These are phyloP conservation scores for Mythimna impura DNA, from an alignment of 2,888 invertebrate species.

Conservation along the genomic window DNA sequence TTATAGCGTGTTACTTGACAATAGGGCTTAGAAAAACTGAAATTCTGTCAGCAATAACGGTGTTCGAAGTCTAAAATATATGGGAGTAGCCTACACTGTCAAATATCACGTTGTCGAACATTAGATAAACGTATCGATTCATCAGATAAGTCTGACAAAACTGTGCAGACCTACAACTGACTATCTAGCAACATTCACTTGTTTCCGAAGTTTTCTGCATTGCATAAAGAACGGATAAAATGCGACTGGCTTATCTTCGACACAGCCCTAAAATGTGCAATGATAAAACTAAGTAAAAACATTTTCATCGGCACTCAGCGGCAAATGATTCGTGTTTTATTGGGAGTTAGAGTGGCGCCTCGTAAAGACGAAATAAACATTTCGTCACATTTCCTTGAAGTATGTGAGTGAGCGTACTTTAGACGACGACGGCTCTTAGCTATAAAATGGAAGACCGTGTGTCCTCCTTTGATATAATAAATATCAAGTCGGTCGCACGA, in stretches of 20 bases:
- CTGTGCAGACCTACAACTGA: no score
- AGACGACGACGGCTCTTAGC: not conserved
- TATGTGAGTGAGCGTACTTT: constrained; percentile 5
- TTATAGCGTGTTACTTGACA: not conserved
- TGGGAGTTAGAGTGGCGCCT: constrained; percentile 17
- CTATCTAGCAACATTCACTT: not conserved
- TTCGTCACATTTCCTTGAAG: constrained; percentile 5
- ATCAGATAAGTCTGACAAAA: not conserved
- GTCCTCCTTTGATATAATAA: not conserved
- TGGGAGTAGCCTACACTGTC: not conserved
- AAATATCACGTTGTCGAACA: not conserved
- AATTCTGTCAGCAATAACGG: not conserved
- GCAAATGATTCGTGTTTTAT: constrained; percentile 43
- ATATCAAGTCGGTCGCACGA: no score
- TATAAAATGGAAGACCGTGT: not conserved
- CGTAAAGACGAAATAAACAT: constrained; percentile 15
- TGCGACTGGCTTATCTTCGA: not conserved
- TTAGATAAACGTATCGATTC: not conserved
- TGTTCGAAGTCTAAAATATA: not conserved
- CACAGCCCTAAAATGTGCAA: constrained; percentile 12
- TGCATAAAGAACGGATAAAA: not conserved
- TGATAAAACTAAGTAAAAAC: constrained; percentile 31
- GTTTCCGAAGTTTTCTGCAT: not conserved
- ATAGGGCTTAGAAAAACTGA: not conserved
- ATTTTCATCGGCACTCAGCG: constrained; percentile 19